These are phyloP conservation scores for Platycheirus rosarum DNA, from an alignment of 2,888 invertebrate species.

Conservation along the genomic window DNA sequence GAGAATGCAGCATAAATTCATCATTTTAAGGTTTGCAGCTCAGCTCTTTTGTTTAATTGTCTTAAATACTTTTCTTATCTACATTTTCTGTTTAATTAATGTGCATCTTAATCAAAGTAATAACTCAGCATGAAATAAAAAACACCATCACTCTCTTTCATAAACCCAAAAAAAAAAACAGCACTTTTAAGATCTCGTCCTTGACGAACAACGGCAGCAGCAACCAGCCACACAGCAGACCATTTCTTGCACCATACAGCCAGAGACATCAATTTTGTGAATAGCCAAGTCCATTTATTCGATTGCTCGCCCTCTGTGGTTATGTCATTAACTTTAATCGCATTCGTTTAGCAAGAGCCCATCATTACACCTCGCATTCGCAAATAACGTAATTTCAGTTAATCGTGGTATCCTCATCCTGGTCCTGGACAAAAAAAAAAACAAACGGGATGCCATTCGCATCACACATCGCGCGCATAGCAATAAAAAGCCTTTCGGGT, in stretches of 20 bases:
- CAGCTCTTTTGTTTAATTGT: slow-evolving; percentile 62
- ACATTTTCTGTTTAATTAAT: slow-evolving; percentile 65
- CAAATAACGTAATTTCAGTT: slow-evolving; percentile 74
- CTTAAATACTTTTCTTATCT: slow-evolving; percentile 17
- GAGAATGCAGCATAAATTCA: slow-evolving; percentile 2
- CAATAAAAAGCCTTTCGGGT: slow-evolving; percentile 63
- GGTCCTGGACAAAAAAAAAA: slow-evolving; percentile 10
- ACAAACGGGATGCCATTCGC: slow-evolving; percentile 55
- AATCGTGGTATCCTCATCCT: slow-evolving; percentile 71
- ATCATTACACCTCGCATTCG: slow-evolving; percentile 74
- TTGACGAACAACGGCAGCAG: slow-evolving; percentile 42
- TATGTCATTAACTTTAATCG: slow-evolving; percentile 75
- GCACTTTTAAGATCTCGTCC: slow-evolving; percentile 39
- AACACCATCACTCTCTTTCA: slow-evolving; percentile 32
- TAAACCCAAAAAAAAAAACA: background rate
- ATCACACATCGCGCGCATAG: background rate
- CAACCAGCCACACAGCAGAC: slow-evolving; percentile 9
- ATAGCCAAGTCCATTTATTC: slow-evolving; percentile 74
- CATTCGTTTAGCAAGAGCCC: slow-evolving; percentile 74
- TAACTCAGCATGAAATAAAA: slow-evolving; percentile 48
- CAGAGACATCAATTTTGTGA: slow-evolving; percentile 72
- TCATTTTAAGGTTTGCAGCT: slow-evolving; percentile 44
- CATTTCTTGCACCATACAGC: slow-evolving; percentile 51
- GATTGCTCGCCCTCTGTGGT: slow-evolving; percentile 74
- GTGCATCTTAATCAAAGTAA: slow-evolving; percentile 67